Evolutionary conservation across 1,140 invertebrate genomes (phyloP).

Genomic region (Acyrthosiphon pisum): DNA sequence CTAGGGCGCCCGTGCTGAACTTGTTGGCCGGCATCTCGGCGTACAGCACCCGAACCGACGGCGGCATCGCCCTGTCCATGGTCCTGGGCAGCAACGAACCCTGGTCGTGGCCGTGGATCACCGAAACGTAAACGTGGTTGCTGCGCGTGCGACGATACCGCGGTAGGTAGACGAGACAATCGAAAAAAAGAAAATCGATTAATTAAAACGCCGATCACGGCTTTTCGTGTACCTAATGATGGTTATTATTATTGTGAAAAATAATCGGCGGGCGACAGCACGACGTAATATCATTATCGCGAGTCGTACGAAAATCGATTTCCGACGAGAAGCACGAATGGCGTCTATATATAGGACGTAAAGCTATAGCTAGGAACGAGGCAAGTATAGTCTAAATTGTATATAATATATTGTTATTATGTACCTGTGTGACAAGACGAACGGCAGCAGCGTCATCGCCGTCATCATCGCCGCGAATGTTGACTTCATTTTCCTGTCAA

Average conservation of each 20-base stretch:
- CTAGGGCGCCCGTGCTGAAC: constrained; percentile 39
- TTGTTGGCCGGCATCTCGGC: constrained; percentile 32
- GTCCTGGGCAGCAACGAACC: constrained; percentile 31
- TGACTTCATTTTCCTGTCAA: constrained; percentile 41
- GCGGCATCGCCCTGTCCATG: constrained; percentile 38
- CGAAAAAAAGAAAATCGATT: background rate
- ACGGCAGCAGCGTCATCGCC: background rate
- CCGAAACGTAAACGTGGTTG: constrained; percentile 37
- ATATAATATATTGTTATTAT: background rate
- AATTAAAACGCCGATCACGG: background rate
- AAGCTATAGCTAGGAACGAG: background rate
- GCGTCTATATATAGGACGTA: background rate
- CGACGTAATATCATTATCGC: background rate
- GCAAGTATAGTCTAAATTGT: background rate
- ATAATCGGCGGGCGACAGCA: background rate
- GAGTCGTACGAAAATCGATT: background rate
- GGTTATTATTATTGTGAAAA: background rate
- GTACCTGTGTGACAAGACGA: constrained; percentile 22
- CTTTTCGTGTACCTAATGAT: background rate
- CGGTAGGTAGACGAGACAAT: background rate
- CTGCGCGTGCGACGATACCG: background rate
- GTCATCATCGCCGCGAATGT: background rate
- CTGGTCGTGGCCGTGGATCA: constrained; percentile 44
- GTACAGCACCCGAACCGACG: constrained; percentile 34
- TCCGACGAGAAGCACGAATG: background rate